Conservation (phyloP, 2,797 vertebrate species). For the Scyliorhinus canicula region DNA sequence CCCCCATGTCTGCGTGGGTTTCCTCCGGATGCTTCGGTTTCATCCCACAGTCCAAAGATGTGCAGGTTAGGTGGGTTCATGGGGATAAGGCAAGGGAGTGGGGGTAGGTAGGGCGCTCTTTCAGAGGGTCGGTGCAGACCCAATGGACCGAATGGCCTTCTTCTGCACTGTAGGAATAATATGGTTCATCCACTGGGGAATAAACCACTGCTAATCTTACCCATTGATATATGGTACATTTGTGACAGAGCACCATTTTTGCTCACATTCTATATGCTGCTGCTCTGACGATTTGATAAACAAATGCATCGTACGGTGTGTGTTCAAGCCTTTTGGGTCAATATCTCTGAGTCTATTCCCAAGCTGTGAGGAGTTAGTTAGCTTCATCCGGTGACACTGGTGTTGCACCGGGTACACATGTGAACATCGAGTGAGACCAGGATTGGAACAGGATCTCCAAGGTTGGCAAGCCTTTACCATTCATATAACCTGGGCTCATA, state of each 20-base stretch:
- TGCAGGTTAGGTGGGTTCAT: no score
- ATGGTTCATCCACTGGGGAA: not conserved
- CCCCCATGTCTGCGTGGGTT: no score
- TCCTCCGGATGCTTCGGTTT: no score
- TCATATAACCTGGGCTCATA: not conserved
- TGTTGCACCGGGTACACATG: not conserved
- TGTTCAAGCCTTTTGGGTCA: not conserved
- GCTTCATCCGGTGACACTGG: not conserved
- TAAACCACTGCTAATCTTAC: not conserved
- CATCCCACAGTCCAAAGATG: no score
- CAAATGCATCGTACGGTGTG: not conserved
- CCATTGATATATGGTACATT: not conserved
- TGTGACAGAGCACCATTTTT: not conserved
- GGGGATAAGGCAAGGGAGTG: no score
- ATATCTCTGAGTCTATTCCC: not conserved
- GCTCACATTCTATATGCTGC: not conserved
- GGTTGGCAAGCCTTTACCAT: no score
- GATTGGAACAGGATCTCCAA: not conserved
- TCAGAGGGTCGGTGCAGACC: no score
- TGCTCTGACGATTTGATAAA: not conserved
- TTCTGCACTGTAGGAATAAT: no score
- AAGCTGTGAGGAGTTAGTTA: not conserved
- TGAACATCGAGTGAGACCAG: not conserved
- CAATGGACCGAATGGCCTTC: no score
- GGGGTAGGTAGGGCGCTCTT: no score